Conservation (phyloP, 92 coral and sea anemone species). For the Chrysogorgia sp. region DNA sequence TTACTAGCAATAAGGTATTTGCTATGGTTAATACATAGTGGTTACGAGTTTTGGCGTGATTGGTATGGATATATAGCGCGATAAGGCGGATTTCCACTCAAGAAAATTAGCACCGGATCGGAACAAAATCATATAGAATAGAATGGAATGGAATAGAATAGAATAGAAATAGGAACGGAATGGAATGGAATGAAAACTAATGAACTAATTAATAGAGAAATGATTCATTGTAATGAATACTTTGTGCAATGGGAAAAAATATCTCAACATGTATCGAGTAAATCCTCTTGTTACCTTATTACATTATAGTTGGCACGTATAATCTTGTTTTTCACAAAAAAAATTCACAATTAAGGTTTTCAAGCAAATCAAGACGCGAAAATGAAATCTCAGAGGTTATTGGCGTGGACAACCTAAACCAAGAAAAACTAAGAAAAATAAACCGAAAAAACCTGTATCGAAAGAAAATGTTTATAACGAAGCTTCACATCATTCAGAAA, state of each 20-base stretch:
- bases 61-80: no score
- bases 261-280: no score
- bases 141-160: no score
- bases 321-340: not conserved
- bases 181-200: not conserved
- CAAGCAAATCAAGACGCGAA: not conserved
- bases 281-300: no score
- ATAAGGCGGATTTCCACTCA: no score
- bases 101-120: no score
- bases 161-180: no score
- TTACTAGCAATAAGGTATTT: not conserved
- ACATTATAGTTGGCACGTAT: not conserved
- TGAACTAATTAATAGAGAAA: not conserved
- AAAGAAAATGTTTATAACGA: not conserved
- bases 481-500: not conserved
- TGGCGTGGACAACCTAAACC: conserved; percentile 42
- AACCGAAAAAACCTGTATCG: conserved; percentile 19
- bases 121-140: not conserved
- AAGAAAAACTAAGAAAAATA: not conserved
- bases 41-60: no score
- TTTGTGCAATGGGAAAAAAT: no score
- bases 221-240: not conserved
- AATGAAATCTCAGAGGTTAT: conserved; percentile 26
- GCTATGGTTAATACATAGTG: no score
- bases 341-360: not conserved